Base-by-base conservation (phyloP, 2,888 invertebrate genomes). In the Endomychus coccineus region DNA sequence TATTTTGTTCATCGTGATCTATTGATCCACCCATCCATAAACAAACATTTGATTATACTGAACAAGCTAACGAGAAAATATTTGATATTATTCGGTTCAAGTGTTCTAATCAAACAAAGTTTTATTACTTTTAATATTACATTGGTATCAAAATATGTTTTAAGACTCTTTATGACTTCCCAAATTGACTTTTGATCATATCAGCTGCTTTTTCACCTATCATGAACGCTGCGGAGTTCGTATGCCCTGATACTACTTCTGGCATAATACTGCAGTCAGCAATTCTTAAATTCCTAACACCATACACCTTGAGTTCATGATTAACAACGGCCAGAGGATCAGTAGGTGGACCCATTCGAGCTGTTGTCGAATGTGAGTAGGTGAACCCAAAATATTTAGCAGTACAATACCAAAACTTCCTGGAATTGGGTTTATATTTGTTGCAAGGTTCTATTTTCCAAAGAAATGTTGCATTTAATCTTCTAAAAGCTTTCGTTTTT, bases 251-350 rank as follows among this genome's bases (percentile, higher is more conserved):
- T 23, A 74, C 61, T 2, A 77, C 71, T 4, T 68, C 58, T 1
- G 79, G 79, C 46, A 75, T 73, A 22, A 83, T 62, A 43, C 81
- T 77, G 2, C 77, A 74, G 55, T 80, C 80, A 1, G 69, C 77
- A 1, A 80, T 77, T 3, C 80, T 68, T 16, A 80, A 57, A 3
- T 63, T 62, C 2, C 67, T 50, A 4, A 78, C 58, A 2, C 78
- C 78, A 44, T 74, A 66, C 1, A 80, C 78, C 42, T 70, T 67
- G 7, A 77, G 56, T 45, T 74, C 69, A 1, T 72, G 69, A 54
- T 75, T 74, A 1, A 80, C 78, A 1, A 80, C 75, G 9, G 19
- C 33, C 22, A 4, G 6, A 3, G 33, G 15, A 19, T 35, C 27
- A n/a, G n/a, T n/a, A n/a, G n/a, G n/a, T 7, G 21, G 21, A 1